These are phyloP conservation scores for Acanthis flammea DNA, from an alignment of 2,797 vertebrate genomes.

Conservation along the genomic window DNA sequence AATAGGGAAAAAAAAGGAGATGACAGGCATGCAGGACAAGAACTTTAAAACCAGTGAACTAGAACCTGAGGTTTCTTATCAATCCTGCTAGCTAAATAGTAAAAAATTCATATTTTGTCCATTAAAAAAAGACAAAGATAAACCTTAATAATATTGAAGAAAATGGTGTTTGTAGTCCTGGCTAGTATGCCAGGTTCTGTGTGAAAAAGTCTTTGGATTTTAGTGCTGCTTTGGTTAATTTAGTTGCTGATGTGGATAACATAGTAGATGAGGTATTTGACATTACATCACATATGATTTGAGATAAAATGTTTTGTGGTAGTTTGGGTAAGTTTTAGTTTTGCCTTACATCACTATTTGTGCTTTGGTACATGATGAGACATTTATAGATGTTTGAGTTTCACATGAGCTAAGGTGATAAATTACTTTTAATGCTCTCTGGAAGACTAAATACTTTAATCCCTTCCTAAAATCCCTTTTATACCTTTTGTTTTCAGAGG, in stretches of 20 bases:
- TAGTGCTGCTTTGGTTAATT: not conserved
- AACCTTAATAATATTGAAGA: not conserved
- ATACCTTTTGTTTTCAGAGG: not conserved
- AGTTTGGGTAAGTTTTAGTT: conserved; percentile 5
- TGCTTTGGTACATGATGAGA: not conserved
- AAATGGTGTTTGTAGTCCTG: not conserved
- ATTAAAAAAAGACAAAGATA: not conserved
- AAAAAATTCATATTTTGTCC: not conserved
- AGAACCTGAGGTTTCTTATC: not conserved
- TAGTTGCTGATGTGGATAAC: not conserved
- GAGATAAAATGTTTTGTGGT: not conserved
- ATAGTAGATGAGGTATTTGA: not conserved
- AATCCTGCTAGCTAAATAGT: not conserved
- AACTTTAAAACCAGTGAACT: not conserved
- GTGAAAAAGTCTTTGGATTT: not conserved
- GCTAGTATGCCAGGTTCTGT: not conserved
- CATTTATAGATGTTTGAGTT: conserved; percentile 34
- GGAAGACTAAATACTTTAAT: conserved; percentile 46
- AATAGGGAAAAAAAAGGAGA: not conserved
- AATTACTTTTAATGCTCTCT: not conserved
- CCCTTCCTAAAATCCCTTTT: conserved; percentile 12
- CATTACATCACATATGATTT: not conserved
- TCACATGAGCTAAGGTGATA: conserved; percentile 14
- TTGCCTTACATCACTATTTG: not conserved
- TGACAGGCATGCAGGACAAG: not conserved